A percentile compares a stretch with the other conserved stretches of the same genome.
These are phyloP conservation scores for Bombus superbus DNA, from an alignment of 1,140 invertebrate genomes.

Conservation along the genomic window DNA sequence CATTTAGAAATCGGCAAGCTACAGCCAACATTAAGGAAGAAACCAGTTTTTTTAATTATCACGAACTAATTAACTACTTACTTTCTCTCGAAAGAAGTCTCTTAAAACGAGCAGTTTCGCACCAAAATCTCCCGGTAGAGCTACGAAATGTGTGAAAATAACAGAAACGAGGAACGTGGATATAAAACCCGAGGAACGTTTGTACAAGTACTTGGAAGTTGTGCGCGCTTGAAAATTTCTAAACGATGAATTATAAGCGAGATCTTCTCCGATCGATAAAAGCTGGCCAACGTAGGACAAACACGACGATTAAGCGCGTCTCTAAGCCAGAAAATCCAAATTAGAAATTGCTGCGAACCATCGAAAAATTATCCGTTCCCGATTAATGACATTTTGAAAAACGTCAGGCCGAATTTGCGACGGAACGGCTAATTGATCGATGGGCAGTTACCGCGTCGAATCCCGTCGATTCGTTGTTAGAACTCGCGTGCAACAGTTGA, in stretches of 20 bases:
- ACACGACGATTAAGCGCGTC: background rate
- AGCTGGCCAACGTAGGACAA: background rate
- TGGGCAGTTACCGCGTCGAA: background rate
- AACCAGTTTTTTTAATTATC: background rate
- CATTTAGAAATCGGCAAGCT: background rate
- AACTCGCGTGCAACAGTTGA: conserved; percentile 45
- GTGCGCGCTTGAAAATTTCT: background rate
- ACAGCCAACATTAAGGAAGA: background rate
- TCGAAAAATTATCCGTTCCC: background rate
- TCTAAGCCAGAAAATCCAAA: background rate
- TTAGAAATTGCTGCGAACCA: too few species aligned
- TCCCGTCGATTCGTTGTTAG: conserved; percentile 2
- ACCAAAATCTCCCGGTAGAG: background rate
- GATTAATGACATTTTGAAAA: background rate
- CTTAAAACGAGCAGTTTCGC: background rate
- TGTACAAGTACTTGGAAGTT: too few species aligned
- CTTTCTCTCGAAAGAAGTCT: background rate
- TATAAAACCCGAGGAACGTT: background rate
- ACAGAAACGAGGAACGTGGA: background rate
- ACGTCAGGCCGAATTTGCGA: background rate
- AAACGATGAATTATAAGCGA: background rate
- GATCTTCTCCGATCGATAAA: background rate
- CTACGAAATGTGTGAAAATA: background rate
- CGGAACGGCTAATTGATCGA: conserved; percentile 20
- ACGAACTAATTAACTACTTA: background rate